phyloP scores from a whole-genome alignment of 2,888 invertebrate genomes.

The Dioctria linearis region DNA sequence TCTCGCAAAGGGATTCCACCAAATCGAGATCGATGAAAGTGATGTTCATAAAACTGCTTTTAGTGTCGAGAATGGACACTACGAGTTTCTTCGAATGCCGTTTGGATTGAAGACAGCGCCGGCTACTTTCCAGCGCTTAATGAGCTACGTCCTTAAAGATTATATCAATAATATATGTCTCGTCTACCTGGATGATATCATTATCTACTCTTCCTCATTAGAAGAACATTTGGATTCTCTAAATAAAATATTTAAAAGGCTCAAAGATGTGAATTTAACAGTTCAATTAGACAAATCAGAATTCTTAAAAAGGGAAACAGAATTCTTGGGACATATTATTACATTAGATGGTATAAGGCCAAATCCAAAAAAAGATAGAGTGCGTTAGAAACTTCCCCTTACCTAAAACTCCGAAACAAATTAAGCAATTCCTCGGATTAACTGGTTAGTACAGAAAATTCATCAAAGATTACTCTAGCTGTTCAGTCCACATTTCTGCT shows the following conservation, averaged over 20 bases:
- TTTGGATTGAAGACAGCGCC: too few relatives aligned
- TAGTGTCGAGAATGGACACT: too few relatives aligned
- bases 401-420: background rate
- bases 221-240: background rate
- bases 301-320: background rate
- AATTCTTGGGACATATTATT: background rate
- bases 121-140: background rate
- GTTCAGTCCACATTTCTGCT: too few relatives aligned
- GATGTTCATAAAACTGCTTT: too few relatives aligned
- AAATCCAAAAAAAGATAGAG: background rate
- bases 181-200: background rate
- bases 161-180: background rate
- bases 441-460: background rate
- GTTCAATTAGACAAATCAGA: too few relatives aligned
- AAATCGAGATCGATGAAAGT: too few relatives aligned
- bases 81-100: too few relatives aligned
- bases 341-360: background rate
- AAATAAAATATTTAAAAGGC: background rate
- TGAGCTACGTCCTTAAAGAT: background rate
- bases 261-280: background rate
- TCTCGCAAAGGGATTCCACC: too few relatives aligned
- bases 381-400: background rate
- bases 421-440: background rate
- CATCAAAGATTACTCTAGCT: background rate
- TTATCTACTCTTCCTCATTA: background rate